These are phyloP conservation scores for Opisthocomus hoazin DNA, from an alignment of 2,113 vertebrate species.

Conservation along the genomic window DNA sequence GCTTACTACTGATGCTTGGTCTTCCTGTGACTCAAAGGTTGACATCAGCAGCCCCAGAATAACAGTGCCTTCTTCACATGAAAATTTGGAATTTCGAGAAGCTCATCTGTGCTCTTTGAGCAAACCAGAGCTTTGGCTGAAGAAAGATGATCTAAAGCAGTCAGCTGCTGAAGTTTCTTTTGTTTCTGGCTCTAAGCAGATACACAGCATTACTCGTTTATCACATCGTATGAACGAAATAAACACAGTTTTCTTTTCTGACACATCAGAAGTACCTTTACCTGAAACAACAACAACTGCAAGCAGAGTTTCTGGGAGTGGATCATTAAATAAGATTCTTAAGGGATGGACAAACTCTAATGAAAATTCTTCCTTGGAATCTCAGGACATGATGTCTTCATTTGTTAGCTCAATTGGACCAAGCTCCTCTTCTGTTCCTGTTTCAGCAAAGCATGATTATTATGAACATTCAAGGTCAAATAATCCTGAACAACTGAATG, in stretches of 20 bases:
- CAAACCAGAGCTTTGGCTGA: conserved; percentile 26
- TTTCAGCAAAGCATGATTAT: conserved; percentile 33
- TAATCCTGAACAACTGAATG: conserved; percentile 43
- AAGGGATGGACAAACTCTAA: neutral
- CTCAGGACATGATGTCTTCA: neutral
- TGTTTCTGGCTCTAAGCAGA: conserved; percentile 18
- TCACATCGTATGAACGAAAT: neutral
- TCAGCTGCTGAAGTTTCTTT: conserved; percentile 47
- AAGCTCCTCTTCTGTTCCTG: neutral
- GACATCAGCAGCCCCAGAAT: conserved; percentile 62
- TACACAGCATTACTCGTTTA: conserved; percentile 6
- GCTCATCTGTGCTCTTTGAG: neutral
- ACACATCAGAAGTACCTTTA: conserved; percentile 37
- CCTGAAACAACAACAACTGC: conserved; percentile 41
- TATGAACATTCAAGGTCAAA: conserved; percentile 25
- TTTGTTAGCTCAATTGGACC: conserved; percentile 36
- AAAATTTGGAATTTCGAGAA: conserved; percentile 47
- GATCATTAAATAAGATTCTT: neutral
- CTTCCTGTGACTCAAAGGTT: conserved; percentile 71
- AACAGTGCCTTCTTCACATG: conserved; percentile 47
- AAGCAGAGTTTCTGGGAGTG: neutral
- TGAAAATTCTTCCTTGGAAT: neutral
- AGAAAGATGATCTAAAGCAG: conserved; percentile 54
- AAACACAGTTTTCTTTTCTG: conserved; percentile 20
- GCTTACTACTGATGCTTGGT: conserved; percentile 72